phyloP scores from a whole-genome alignment of 2,888 invertebrate genomes.

The Leptothorax acervorum region DNA sequence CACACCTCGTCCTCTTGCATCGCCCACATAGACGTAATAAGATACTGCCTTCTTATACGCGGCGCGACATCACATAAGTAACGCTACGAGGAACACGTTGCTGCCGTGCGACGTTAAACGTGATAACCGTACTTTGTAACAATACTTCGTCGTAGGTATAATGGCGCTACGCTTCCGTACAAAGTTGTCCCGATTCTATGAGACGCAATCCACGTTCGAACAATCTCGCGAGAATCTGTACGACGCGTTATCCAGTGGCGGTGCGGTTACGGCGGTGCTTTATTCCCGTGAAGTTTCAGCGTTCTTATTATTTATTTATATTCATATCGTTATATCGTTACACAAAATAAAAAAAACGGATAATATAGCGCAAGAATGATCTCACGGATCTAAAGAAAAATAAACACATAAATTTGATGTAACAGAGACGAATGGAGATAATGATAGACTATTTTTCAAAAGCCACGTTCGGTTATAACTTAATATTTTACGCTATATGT shows the following conservation, averaged over 20 bases:
- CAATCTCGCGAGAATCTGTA: constrained; percentile 39
- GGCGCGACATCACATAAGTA: constrained; percentile 29
- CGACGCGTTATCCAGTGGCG: constrained; percentile 24
- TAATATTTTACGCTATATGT: neutral
- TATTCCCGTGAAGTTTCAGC: constrained; percentile 1
- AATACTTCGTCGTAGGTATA: constrained; percentile 50
- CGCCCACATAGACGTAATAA: constrained; percentile 42
- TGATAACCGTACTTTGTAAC: constrained; percentile 54
- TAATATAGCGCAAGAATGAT: neutral
- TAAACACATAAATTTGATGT: neutral
- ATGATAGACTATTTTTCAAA: neutral
- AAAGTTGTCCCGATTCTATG: constrained; percentile 56
- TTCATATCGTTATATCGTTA: neutral
- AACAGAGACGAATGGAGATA: neutral
- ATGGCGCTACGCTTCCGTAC: constrained; percentile 26
- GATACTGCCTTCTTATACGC: constrained; percentile 43
- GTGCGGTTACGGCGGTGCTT: constrained; percentile 3
- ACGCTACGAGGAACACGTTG: constrained; percentile 11
- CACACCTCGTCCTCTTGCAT: constrained; percentile 20
- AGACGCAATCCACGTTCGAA: constrained; percentile 47
- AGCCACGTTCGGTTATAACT: neutral
- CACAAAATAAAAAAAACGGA: neutral
- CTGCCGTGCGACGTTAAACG: constrained; percentile 48
- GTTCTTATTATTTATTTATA: constrained; percentile 34
- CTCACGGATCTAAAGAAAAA: neutral